Conservation (phyloP, 2,113 vertebrate species). For the Sakesphorus luctuosus region DNA sequence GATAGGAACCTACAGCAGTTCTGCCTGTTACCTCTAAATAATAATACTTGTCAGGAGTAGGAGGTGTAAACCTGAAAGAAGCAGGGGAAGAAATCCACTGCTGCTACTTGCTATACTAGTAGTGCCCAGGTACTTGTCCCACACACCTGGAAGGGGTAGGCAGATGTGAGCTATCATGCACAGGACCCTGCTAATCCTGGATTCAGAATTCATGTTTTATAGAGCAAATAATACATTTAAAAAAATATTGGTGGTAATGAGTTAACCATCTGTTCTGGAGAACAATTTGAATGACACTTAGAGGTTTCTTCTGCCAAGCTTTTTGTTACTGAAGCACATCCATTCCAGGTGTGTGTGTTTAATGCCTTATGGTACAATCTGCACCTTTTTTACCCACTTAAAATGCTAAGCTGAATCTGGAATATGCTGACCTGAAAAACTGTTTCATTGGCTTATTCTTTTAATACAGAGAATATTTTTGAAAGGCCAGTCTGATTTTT, state of each 20-base stretch:
- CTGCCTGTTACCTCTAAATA: not conserved
- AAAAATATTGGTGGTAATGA: not conserved
- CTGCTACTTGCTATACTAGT: not conserved
- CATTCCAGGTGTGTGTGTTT: constrained; percentile 3
- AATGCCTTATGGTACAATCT: not conserved
- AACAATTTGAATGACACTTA: not conserved
- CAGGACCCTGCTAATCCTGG: not conserved
- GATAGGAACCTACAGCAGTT: not conserved
- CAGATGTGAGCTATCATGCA: not conserved
- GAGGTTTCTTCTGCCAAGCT: not conserved
- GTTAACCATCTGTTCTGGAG: not conserved
- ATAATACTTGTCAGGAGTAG: not conserved
- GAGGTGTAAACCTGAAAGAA: not conserved
- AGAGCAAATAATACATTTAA: not conserved
- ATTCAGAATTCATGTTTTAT: not conserved
- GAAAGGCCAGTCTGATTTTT: not conserved
- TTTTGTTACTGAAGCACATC: not conserved
- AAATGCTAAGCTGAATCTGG: not conserved
- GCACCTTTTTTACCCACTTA: not conserved
- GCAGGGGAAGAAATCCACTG: not conserved
- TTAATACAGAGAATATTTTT: not conserved
- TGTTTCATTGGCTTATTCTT: not conserved
- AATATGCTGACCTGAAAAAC: not conserved
- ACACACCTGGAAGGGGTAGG: not conserved
- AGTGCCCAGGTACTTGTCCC: not conserved